A percentile compares a stretch with the other conserved stretches of the same genome.
phyloP scores from a whole-genome alignment of 2,113 vertebrate genomes.

The Oreochromis niloticus region DNA sequence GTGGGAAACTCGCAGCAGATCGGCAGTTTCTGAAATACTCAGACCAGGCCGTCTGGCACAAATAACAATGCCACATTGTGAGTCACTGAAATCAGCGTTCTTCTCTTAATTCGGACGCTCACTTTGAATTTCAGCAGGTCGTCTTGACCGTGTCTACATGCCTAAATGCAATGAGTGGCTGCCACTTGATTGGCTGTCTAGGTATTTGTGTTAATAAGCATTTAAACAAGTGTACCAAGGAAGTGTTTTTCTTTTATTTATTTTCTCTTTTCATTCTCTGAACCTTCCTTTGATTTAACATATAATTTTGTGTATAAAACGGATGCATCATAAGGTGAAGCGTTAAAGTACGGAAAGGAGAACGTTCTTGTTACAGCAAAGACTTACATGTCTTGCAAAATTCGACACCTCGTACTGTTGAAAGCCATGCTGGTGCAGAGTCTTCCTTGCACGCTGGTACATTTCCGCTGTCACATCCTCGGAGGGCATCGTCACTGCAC shows the following conservation, averaged over 20 bases:
- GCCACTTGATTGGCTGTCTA: background rate
- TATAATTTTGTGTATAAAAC: background rate
- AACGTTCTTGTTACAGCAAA: background rate
- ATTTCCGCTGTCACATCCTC: constrained; percentile 79
- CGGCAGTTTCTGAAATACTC: background rate
- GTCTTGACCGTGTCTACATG: background rate
- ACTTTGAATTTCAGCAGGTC: background rate
- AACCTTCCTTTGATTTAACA: background rate
- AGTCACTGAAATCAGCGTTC: background rate
- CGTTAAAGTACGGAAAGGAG: background rate
- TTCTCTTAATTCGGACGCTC: background rate
- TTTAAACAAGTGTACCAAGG: background rate
- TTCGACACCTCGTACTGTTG: constrained; percentile 94
- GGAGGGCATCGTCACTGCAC: constrained; percentile 51
- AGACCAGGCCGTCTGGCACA: background rate
- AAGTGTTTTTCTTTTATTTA: background rate
- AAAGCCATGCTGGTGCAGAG: constrained; percentile 73
- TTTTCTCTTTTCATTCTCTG: background rate
- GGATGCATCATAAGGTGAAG: background rate
- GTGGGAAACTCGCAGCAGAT: background rate
- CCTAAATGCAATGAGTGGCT: background rate
- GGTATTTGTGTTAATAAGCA: background rate
- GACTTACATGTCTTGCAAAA: constrained; percentile 84
- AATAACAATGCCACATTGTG: background rate
- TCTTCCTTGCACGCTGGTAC: constrained; percentile 75